These are phyloP conservation scores for Pseudomyrmex dendroicus DNA, from an alignment of 1,140 invertebrate species.

Conservation along the genomic window DNA sequence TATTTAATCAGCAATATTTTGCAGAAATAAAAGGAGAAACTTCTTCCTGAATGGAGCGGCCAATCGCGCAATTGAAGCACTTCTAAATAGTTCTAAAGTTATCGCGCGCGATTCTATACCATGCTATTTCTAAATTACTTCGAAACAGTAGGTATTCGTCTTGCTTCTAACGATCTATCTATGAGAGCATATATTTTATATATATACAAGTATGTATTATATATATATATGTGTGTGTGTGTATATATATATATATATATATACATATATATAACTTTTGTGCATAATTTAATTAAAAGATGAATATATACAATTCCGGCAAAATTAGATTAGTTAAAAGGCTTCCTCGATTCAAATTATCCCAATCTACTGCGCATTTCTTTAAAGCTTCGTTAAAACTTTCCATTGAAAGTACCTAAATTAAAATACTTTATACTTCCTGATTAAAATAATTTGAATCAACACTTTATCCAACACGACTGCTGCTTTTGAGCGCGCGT, in stretches of 20 bases:
- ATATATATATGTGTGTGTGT: too few relatives aligned
- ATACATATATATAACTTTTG: background rate
- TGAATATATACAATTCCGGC: constrained; percentile 38
- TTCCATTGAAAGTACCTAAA: constrained; percentile 28
- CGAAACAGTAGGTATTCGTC: background rate
- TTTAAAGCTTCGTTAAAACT: constrained; percentile 52
- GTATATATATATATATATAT: too few relatives aligned
- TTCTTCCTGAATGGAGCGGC: background rate
- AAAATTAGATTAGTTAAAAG: constrained; percentile 45
- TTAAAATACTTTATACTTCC: constrained; percentile 19
- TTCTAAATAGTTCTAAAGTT: background rate
- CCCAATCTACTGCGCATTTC: constrained; percentile 24
- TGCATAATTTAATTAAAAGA: constrained; percentile 60
- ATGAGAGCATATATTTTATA: background rate
- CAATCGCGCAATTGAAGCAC: background rate
- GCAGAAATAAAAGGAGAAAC: background rate
- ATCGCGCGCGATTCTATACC: background rate
- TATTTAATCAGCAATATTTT: background rate
- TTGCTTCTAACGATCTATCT: constrained; percentile 1
- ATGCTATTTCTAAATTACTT: background rate
- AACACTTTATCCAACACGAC: background rate
- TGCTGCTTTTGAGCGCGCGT: background rate
- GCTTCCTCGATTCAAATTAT: constrained; percentile 29
- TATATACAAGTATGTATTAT: too few relatives aligned
- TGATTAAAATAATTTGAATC: constrained; percentile 49